Percentiles rank a stretch among this genome's conserved stretches.
Conservation (phyloP, 2,797 vertebrate genomes). For the Sphenopsis melanotis region DNA sequence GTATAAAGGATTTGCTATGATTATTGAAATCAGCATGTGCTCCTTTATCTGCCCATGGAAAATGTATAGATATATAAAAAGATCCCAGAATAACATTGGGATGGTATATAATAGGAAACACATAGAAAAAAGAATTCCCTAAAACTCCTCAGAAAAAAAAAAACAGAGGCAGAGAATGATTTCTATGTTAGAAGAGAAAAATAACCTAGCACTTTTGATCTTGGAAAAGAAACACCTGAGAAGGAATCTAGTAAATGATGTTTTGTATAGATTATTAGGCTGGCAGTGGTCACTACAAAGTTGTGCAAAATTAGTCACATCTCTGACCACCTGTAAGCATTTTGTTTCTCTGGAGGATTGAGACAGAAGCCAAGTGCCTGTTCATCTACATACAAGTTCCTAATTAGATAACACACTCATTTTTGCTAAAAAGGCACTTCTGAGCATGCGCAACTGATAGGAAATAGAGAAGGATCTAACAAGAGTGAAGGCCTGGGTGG, state of each 20-base stretch:
- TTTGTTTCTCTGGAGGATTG: not conserved
- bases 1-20: not conserved
- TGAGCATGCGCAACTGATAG: not conserved
- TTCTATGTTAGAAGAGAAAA: not conserved
- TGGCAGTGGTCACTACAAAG: not conserved
- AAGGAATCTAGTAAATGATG: not conserved
- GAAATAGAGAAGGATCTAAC: not conserved
- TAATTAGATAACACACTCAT: not conserved
- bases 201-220: not conserved
- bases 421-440: not conserved
- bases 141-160: not conserved
- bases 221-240: not conserved
- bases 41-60: not conserved
- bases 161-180: not conserved
- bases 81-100: not conserved
- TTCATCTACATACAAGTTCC: not conserved
- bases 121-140: rapidly evolving
- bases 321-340: not conserved
- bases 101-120: not conserved
- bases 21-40: not conserved
- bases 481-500: not conserved
- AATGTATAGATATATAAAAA: not conserved
- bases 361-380: not conserved
- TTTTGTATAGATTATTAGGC: not conserved
- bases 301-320: not conserved